Conservation (phyloP, 1,140 invertebrate species). For the Melitaea cinxia region DNA sequence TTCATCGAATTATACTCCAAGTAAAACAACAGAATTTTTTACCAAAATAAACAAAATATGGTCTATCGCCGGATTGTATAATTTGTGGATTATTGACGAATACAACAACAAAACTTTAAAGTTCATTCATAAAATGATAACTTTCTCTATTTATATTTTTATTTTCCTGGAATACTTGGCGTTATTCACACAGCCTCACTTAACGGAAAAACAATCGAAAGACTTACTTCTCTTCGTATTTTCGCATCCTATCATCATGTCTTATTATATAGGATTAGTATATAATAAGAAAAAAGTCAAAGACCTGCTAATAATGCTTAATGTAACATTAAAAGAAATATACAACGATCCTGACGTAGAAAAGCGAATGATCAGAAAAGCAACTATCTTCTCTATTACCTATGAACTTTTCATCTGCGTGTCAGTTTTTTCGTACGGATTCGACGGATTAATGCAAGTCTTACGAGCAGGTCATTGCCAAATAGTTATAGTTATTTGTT, state of each 20-base stretch:
- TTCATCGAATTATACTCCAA: background rate
- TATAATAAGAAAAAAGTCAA: constrained; percentile 32
- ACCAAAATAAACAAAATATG: constrained; percentile 14
- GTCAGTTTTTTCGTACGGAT: constrained; percentile 42
- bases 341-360: constrained; percentile 47
- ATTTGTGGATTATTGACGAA: constrained; percentile 5
- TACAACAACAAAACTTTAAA: constrained; percentile 10
- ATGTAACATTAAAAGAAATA: constrained; percentile 38
- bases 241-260: constrained; percentile 37
- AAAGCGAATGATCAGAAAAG: constrained; percentile 40
- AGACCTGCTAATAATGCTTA: constrained; percentile 37
- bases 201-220: constrained; percentile 40
- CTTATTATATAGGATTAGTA: constrained; percentile 23
- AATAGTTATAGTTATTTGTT: background rate
- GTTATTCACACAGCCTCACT: constrained; percentile 37
- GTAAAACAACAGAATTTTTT: constrained; percentile 7
- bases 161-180: constrained; percentile 32
- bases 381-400: constrained; percentile 32
- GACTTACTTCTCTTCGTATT: constrained; percentile 36
- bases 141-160: constrained; percentile 23
- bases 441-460: constrained; percentile 40
- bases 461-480: constrained; percentile 26
- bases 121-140: constrained; percentile 21
- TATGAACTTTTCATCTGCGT: constrained; percentile 25
- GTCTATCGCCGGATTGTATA: constrained; percentile 2